Conservation (phyloP, 2,113 vertebrate species). For the Orycteropus afer region DNA sequence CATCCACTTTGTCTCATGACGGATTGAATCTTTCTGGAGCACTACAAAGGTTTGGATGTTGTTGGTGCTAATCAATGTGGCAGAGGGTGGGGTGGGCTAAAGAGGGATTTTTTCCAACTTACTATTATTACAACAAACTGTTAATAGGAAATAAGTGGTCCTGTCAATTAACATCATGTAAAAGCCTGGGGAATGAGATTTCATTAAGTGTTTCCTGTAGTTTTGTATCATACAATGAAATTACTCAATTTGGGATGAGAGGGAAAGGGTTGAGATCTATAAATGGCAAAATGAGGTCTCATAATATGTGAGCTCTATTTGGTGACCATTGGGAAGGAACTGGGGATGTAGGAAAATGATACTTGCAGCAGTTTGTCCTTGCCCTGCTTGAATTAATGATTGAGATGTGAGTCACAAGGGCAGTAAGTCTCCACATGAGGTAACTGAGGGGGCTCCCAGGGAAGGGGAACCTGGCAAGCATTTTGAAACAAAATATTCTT, state of each 20-base stretch:
- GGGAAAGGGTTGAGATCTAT: not conserved
- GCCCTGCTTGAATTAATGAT: slow-evolving; percentile 24
- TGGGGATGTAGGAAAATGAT: not conserved
- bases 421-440: slow-evolving; percentile 43
- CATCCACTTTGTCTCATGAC: too few relatives aligned
- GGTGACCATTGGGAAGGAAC: not conserved
- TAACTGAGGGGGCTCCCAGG: slow-evolving; percentile 4
- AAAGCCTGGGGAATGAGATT: not conserved
- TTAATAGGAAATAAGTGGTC: not conserved
- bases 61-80: not conserved
- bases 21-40: not conserved
- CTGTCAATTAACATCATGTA: not conserved
- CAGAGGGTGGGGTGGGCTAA: not conserved
- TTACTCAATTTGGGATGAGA: not conserved
- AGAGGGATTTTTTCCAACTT: not conserved
- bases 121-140: slow-evolving; percentile 49
- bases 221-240: not conserved
- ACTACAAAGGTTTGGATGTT: not conserved
- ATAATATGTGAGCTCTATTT: not conserved
- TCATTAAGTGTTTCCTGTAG: not conserved
- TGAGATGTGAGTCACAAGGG: slow-evolving; percentile 45
- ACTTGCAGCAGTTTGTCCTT: slow-evolving; percentile 36
- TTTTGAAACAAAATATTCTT: slow-evolving; percentile 59
- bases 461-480: slow-evolving; percentile 44
- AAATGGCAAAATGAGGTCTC: slow-evolving; percentile 1